Percentiles rank a stretch among this genome's conserved stretches.
Conservation (phyloP, 2,113 vertebrate genomes). For the Numida meleagris region DNA sequence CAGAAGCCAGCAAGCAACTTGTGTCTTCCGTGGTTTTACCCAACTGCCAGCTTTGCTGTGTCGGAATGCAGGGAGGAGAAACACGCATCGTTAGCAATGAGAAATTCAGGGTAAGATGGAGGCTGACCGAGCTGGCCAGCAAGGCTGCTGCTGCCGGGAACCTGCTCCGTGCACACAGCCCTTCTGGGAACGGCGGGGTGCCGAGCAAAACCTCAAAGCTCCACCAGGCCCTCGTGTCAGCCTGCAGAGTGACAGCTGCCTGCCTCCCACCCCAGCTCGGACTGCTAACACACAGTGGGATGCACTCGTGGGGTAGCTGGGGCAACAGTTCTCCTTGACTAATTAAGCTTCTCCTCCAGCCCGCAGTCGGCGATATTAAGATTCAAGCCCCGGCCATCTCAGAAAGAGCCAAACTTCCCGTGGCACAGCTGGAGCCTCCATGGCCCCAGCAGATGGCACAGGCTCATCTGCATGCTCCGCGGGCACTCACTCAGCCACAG, state of each 20-base stretch:
- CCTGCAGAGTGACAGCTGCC: background rate
- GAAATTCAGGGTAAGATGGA: background rate
- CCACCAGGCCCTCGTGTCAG: background rate
- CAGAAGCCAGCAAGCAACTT: background rate
- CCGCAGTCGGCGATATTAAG: background rate
- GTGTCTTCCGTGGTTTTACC: background rate
- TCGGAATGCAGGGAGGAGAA: background rate
- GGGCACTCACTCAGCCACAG: background rate
- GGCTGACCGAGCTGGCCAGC: background rate
- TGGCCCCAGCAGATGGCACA: slow-evolving; percentile 50
- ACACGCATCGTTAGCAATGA: fast-evolving
- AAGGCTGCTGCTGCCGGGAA: background rate
- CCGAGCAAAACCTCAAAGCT: background rate
- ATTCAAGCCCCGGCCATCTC: background rate
- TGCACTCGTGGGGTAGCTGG: fast-evolving
- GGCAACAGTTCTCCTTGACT: background rate
- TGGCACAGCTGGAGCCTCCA: slow-evolving; percentile 58
- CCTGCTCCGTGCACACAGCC: fast-evolving
- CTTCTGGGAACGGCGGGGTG: background rate
- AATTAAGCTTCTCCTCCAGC: background rate
- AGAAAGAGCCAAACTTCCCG: background rate
- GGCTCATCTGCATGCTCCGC: slow-evolving; percentile 42
- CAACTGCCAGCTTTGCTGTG: background rate
- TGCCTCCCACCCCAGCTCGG: background rate
- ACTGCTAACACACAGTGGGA: background rate